Evolutionary conservation across 1,140 invertebrate species (phyloP), one percentile per base, ranked within the genome.

Genomic region (Hyposmocoma kahamanoa): DNA sequence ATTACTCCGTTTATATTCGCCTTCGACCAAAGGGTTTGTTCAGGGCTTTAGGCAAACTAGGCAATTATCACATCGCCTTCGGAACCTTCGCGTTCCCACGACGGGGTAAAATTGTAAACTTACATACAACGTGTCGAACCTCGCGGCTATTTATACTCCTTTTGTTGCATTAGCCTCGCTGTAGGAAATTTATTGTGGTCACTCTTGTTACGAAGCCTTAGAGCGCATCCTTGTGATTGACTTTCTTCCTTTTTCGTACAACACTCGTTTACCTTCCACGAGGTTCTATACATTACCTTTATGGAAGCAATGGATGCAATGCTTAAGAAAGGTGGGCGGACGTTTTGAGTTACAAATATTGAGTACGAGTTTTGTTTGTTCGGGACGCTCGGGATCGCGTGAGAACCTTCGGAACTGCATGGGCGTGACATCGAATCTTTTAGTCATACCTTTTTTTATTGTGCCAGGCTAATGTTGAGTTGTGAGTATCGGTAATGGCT

Each of bases 391-490:
- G 56, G 54, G 54, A 56, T 60, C 64, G 62, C 80, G 77, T 80
- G 80, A 78, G 80, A 84, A 81, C 67, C 73, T 59, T 62, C 53
- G 50, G 66, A 71, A 72, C 67, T 78, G 77, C 72, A 83, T 79
- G 68, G 72, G 75, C 75, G 75, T 81, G 80, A 81, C 76, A 80
- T 78, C 57, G 68, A 64, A 59, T 57, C 69, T 76, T 76, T 79
- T 79, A 78, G 62, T 76, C 36, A 36, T 70, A 46, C 48, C 59
- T 67, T 68, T 71, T n/a, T 64, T 72, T 59, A 56, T 60, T 56
- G 59, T 68, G 54, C 52, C 53, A 42, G 53, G 52, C 55, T 66
- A 69, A 66, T 65, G 47, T 54, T 53, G 45, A 57, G 50, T 44
- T 62, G 53, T 58, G 50, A 62, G 56, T 58, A 67, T 77, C 62